Percentiles rank a stretch among this genome's conserved stretches.
Evolutionary conservation across 2,797 vertebrate genomes (phyloP).

Genomic region (Typhlichthys eigenmanni): DNA sequence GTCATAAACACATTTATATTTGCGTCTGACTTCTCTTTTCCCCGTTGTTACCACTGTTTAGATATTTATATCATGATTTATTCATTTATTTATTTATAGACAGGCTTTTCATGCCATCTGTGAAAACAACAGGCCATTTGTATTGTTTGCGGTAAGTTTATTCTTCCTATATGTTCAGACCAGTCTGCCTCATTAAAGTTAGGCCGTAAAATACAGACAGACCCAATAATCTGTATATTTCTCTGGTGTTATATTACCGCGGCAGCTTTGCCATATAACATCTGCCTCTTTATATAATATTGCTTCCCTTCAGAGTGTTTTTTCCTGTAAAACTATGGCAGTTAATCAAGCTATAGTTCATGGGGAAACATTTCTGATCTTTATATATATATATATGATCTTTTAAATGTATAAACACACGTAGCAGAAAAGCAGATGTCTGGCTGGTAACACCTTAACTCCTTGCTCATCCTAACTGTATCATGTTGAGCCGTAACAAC

Average conservation of each 20-base stretch:
- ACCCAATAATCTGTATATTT: conserved; percentile 35
- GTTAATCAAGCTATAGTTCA: conserved; percentile 21
- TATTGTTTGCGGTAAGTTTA: conserved; percentile 60
- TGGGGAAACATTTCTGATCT: not conserved
- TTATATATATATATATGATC: not conserved
- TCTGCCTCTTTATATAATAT: conserved; percentile 45
- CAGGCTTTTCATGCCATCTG: not conserved
- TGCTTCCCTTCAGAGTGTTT: conserved; percentile 46
- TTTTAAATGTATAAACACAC: not conserved
- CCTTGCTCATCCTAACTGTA: too few relatives aligned
- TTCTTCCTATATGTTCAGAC: conserved; percentile 52
- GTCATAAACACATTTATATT: conserved; percentile 32
- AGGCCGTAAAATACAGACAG: conserved; percentile 36
- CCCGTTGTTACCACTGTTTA: conserved; percentile 21
- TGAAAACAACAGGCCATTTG: conserved; percentile 22
- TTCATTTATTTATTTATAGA: not conserved
- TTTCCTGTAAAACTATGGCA: conserved; percentile 39
- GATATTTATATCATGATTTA: not conserved
- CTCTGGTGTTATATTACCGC: conserved; percentile 44
- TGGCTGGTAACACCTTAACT: too few relatives aligned
- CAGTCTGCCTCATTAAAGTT: conserved; percentile 52
- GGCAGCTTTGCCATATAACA: conserved; percentile 27
- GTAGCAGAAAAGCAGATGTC: not conserved
- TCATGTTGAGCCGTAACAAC: too few relatives aligned
- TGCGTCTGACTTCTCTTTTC: conserved; percentile 52